Evolutionary conservation across 1,140 invertebrate species (phyloP), one percentile per base, ranked within the genome.

Genomic region (Papilio polyxenes): DNA sequence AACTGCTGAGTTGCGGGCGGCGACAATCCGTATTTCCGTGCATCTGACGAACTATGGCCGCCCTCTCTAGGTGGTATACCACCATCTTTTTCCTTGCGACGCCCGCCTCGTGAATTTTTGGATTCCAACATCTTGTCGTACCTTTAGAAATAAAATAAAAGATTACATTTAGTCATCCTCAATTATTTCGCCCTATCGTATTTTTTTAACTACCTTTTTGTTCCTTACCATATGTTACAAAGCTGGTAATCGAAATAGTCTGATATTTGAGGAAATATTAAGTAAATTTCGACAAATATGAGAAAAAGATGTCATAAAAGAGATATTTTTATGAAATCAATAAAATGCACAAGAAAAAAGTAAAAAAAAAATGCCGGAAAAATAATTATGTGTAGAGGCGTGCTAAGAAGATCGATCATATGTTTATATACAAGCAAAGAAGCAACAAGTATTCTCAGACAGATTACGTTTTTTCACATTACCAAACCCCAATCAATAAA

Each of bases 1-100:
- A 99, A 99, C 94, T 99, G 98, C 89, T 98, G 97, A 15, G 97
- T 98, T 17, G 96, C 96, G 69, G 95, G 96, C 78, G 95, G 95
- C 17, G 93, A 91, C 75, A 94, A 15, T 3, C 65, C 65, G 3
- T 10, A 4, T 37, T 11, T 37, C 40, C 65, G 9, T 13, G 62
- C 9, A 31, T 31, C 11, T 72, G 23, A 23, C n/a, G n/a, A 10
- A 40, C 0, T 20, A 10, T 62, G 62, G 23, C 62, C 62, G 2
- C 10, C 62, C 31, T 37, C 23, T 15, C 23, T 31, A 0, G 62
- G 3, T 31, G 62, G 0, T 65, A 2, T 13, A 0, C 10, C 62
- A 65, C 10, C 62, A 31, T 31, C 62, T 13, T 31, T 31, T 23
- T 65, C 62, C 9, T 79, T 79, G 56, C 37, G 17, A 78, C 76